Percentiles rank a stretch among this genome's conserved stretches.
Evolutionary conservation across 2,797 vertebrate genomes (phyloP).

Genomic region (Sebastes matsubarae): DNA sequence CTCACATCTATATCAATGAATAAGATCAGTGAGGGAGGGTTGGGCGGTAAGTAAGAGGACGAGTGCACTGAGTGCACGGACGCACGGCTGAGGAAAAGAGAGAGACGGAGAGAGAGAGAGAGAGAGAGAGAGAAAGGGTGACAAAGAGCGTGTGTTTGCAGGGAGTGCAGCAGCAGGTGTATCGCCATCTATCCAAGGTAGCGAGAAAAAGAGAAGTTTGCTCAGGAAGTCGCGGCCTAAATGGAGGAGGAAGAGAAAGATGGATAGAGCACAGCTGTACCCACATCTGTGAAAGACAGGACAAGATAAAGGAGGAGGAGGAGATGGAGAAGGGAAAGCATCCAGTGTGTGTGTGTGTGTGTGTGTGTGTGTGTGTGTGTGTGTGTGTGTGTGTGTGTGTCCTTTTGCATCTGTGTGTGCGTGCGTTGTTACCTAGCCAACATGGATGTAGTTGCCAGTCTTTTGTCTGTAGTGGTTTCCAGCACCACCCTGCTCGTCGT

Average conservation of each 20-base stretch:
- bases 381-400: slow-evolving; percentile 15
- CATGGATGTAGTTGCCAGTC: slow-evolving; percentile 27
- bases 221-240: slow-evolving; percentile 44
- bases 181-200: slow-evolving; percentile 26
- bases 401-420: slow-evolving; percentile 3
- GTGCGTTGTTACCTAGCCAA: slow-evolving; percentile 34
- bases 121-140: slow-evolving; percentile 12
- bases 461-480: slow-evolving; percentile 51
- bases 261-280: slow-evolving; percentile 64
- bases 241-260: slow-evolving; percentile 40
- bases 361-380: slow-evolving; percentile 11
- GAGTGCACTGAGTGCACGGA: slow-evolving; percentile 38
- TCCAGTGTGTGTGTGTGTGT: slow-evolving; percentile 29
- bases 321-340: slow-evolving; percentile 20
- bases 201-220: slow-evolving; percentile 37
- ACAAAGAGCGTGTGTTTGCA: slow-evolving; percentile 23
- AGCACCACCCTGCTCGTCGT: slow-evolving; percentile 38
- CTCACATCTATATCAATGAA: slow-evolving; percentile 69
- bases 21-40: slow-evolving; percentile 45
- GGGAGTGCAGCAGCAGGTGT: slow-evolving; percentile 44
- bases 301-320: slow-evolving; percentile 52
- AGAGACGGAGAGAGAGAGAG: neutral
- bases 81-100: slow-evolving; percentile 14
- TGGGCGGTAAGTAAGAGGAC: slow-evolving; percentile 50
- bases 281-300: slow-evolving; percentile 60